Percentiles rank a stretch among this genome's conserved stretches.
phyloP scores from a whole-genome alignment of 2,888 invertebrate species.

The Linnaemya vulpina region DNA sequence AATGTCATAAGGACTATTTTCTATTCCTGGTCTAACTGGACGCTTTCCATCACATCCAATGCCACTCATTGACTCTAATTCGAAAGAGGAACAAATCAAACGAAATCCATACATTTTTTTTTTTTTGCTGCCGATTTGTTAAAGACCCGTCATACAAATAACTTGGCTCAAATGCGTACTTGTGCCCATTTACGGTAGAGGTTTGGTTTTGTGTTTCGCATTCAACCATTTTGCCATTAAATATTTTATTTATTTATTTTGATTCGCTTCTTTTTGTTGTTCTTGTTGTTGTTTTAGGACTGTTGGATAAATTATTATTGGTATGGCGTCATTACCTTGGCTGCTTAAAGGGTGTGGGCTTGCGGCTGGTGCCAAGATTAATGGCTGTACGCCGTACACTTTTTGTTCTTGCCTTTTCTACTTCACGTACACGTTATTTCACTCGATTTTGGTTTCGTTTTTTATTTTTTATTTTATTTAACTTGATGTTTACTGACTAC shows the following conservation, averaged over 20 bases:
- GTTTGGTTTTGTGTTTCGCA: conserved; percentile 24
- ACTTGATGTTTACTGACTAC: conserved; percentile 18
- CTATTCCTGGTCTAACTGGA: neutral
- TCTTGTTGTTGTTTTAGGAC: conserved; percentile 32
- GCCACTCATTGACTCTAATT: conserved; percentile 25
- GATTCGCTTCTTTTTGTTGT: conserved; percentile 24
- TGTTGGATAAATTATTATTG: conserved; percentile 66
- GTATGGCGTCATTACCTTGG: conserved; percentile 71
- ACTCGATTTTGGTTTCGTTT: conserved; percentile 5
- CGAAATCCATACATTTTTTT: conserved; percentile 9
- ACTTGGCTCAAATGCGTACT: conserved; percentile 26
- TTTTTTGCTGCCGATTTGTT: conserved; percentile 49
- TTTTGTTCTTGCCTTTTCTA: conserved; percentile 2
- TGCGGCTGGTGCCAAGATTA: conserved; percentile 70
- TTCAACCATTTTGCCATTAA: conserved; percentile 22
- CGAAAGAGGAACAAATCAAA: neutral
- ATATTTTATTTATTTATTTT: conserved; percentile 60
- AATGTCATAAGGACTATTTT: no score
- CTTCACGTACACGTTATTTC: neutral
- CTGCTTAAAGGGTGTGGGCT: conserved; percentile 70
- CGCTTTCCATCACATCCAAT: conserved; percentile 32
- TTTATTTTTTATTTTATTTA: neutral
- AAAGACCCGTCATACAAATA: conserved; percentile 59
- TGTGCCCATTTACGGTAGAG: neutral
- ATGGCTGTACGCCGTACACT: conserved; percentile 61